These are phyloP conservation scores for Meteorus sp. DNA, from an alignment of 1,140 invertebrate genomes.

Conservation along the genomic window DNA sequence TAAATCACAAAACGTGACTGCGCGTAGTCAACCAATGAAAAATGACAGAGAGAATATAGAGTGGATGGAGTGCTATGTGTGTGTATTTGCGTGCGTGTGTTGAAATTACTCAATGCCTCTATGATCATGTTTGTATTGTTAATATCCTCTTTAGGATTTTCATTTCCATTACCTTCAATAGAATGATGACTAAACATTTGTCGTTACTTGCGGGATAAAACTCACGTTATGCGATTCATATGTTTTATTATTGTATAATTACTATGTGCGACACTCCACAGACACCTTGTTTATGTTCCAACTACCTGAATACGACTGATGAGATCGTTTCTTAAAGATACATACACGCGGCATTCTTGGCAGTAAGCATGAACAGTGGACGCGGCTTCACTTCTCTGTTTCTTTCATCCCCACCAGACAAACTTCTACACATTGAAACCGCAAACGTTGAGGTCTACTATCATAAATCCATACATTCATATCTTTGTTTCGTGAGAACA, in stretches of 20 bases:
- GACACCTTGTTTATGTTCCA: conserved; percentile 22
- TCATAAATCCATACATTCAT: no score
- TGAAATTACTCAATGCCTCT: no score
- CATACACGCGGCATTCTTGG: conserved; percentile 22
- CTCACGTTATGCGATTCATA: not conserved
- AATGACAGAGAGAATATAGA: not conserved
- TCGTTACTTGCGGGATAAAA: not conserved
- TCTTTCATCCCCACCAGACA: conserved; percentile 28
- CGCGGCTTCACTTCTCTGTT: conserved; percentile 15
- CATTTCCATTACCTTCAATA: not conserved
- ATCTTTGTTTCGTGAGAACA: no score
- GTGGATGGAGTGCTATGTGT: not conserved
- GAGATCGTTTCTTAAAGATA: conserved; percentile 27
- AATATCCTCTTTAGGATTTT: not conserved
- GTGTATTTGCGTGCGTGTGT: not conserved
- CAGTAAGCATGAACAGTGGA: conserved; percentile 25
- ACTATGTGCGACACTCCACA: not conserved
- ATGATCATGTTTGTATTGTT: not conserved
- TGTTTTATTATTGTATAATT: conserved; percentile 4
- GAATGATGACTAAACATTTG: not conserved
- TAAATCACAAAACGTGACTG: conserved; percentile 20
- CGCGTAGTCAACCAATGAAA: not conserved
- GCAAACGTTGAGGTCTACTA: not conserved
- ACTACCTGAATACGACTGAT: conserved; percentile 29
- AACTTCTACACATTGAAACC: conserved; percentile 7